Base-by-base conservation (phyloP, 2,113 vertebrate genomes). In the Suricata suricatta region DNA sequence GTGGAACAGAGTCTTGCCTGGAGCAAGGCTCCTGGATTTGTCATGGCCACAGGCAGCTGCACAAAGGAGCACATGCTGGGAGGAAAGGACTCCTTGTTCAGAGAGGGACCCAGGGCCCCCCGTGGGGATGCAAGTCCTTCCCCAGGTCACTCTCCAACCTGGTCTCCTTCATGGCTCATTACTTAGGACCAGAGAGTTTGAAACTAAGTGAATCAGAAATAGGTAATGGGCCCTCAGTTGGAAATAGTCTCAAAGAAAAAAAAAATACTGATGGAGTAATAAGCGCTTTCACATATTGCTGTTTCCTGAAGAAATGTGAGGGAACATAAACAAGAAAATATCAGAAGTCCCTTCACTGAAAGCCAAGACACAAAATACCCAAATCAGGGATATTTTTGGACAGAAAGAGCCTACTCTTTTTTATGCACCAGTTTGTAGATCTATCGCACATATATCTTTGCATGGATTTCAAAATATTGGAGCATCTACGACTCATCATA, bases 111-210 rank as follows among this genome's bases (percentile, higher is more conserved):
- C 11, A 15, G 19, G 10, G 27, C 15, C 9, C 63, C 81, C 33
- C 0, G 0, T 7, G 90, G 60, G 64, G 50, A 87, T 27, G 7
- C 27, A 50, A 92, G 90, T 35, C 83, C 87, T 95, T 52, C 79
- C 66, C 15, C 11, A 5, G 83, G 60, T 96, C 92, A 74, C 68
- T 94, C 72, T 95, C 90, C 93, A 72, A 81, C 89, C 92, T 90
- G 69, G 44, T 94, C 90, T 96, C 92, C 93, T 97, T 97, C 96
- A 94, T 16, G 94, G 95, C 95, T 97, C 90, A 91, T 97, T 97
- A 97, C 80, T 57, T 90, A 64, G 66, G 52, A 68, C 66, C 47
- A 69, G 87, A 92, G 71, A 89, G n/a, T 69, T 96, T 90, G 72
- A 87, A 97, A 85, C 23, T 76, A 95, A 93, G 82, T 96, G 69